Evolutionary conservation across 2,888 invertebrate species (phyloP).

Genomic region (Pollenia labialis): DNA sequence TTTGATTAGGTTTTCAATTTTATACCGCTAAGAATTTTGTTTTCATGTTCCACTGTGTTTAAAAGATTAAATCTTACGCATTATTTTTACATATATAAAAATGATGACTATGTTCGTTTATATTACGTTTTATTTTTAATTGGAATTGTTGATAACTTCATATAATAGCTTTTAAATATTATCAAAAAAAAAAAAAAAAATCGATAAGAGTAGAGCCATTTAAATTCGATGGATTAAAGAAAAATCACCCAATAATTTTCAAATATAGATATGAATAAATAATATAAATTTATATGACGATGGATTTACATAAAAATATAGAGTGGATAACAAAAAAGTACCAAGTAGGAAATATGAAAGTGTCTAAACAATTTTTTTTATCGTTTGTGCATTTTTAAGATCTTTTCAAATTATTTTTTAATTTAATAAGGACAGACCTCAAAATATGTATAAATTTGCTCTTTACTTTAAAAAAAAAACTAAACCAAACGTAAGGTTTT

Average conservation of each 20-base stretch:
- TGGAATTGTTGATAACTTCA: conserved; percentile 30
- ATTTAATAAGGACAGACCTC: no score
- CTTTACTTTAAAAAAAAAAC: no score
- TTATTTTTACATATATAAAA: conserved; percentile 20
- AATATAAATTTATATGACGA: background rate
- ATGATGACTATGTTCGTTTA: conserved; percentile 12
- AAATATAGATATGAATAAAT: conserved; percentile 3
- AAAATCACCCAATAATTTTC: conserved; percentile 4
- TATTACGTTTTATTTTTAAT: conserved; percentile 35
- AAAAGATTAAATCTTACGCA: conserved; percentile 23
- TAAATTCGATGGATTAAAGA: background rate
- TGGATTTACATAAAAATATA: background rate
- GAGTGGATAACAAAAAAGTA: background rate
- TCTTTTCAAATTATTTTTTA: no score
- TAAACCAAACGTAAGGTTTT: no score
- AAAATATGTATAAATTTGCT: no score
- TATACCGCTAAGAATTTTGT: no score
- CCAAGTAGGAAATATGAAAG: background rate
- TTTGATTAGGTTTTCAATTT: no score
- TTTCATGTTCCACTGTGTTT: conserved; percentile 11
- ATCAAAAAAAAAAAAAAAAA: conserved; percentile 24
- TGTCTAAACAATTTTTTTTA: no score
- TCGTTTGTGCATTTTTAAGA: no score
- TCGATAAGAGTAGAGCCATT: conserved; percentile 31
- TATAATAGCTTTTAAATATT: conserved; percentile 19